A percentile compares a stretch with the other conserved stretches of the same genome.
phyloP scores from a whole-genome alignment of 2,797 vertebrate species.

The Schizopygopsis malacanthus region DNA sequence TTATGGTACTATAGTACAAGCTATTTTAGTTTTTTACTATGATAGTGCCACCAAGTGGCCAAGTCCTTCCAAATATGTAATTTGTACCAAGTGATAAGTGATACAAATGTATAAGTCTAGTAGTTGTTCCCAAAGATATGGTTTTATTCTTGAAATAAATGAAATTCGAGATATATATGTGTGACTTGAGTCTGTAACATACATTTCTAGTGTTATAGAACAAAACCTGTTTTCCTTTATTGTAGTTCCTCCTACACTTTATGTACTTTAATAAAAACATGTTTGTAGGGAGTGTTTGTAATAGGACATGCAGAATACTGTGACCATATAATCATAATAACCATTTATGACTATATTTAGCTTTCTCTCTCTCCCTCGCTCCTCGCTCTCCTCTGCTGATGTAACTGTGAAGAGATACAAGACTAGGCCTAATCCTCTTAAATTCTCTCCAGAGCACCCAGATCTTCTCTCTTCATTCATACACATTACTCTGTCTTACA shows the following conservation, averaged over 20 bases:
- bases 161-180: not conserved
- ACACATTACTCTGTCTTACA: conserved; percentile 1
- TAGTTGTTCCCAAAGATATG: not conserved
- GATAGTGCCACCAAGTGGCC: conserved; percentile 4
- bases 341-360: not conserved
- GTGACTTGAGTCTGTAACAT: not conserved
- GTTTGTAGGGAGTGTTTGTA: not conserved
- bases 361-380: not conserved
- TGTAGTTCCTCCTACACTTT: not conserved
- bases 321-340: not conserved
- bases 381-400: conserved; percentile 19
- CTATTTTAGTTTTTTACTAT: not conserved
- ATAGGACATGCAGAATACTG: not conserved
- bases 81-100: not conserved
- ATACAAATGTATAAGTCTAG: not conserved
- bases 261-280: conserved; percentile 1
- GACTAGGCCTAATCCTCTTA: conserved; percentile 33
- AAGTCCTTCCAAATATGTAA: not conserved
- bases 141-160: not conserved
- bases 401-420: conserved; percentile 54
- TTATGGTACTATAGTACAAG: not conserved
- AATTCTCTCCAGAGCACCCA: not conserved
- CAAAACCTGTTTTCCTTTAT: not conserved
- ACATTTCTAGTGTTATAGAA: not conserved
- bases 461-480: conserved; percentile 26